phyloP scores from a whole-genome alignment of 37 sponge, comb jelly and placozoan genomes.

The Chondrosia reniformis region DNA sequence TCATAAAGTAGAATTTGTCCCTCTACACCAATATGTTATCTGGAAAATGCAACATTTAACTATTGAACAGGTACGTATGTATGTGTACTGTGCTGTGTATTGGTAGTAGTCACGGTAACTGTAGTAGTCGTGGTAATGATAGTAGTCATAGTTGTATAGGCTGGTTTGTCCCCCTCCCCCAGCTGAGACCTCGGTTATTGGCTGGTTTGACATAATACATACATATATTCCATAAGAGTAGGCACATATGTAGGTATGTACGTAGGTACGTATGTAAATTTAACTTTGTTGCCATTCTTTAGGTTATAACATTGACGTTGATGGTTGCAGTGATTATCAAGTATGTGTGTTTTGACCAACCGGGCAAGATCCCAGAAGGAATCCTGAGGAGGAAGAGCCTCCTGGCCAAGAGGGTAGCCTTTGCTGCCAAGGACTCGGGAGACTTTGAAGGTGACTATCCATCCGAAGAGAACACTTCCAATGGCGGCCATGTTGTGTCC shows the following conservation, averaged over 20 bases:
- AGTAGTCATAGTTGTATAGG: too few species aligned
- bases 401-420: not conserved
- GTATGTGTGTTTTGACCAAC: conserved; percentile 64
- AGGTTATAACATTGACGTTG: conserved; percentile 47
- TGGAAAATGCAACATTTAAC: conserved; percentile 60
- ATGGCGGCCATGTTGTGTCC: not conserved
- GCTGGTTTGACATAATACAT: too few species aligned
- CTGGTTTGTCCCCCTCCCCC: too few species aligned
- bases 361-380: conserved; percentile 9
- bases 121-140: too few species aligned
- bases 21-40: conserved; percentile 52
- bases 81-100: too few species aligned
- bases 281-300: not conserved
- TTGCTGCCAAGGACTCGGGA: not conserved
- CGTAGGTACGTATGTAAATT: not conserved
- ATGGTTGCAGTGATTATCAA: conserved; percentile 46
- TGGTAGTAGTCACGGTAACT: too few species aligned
- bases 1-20: conserved; percentile 37
- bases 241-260: not conserved
- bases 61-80: conserved; percentile 41
- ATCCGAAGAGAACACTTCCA: not conserved
- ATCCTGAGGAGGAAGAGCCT: not conserved
- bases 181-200: too few species aligned
- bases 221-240: not conserved
- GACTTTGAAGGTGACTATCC: not conserved